A percentile compares a stretch with the other conserved stretches of the same genome.
phyloP scores from a whole-genome alignment of 2,113 vertebrate genomes.

The Oncorhynchus keta region DNA sequence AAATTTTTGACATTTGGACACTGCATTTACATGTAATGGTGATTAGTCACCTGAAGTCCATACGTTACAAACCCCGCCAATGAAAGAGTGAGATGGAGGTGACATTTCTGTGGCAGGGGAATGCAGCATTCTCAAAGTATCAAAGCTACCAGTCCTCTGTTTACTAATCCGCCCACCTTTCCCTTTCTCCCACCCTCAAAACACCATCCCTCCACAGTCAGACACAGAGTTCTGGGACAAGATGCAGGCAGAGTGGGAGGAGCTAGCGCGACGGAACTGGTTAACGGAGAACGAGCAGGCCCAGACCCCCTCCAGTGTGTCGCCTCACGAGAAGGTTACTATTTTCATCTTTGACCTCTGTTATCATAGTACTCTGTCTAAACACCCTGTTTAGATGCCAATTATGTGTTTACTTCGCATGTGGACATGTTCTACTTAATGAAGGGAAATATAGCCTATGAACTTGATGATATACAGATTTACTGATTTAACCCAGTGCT shows the following conservation, averaged over 20 bases:
- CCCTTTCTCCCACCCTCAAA: neutral
- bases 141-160: neutral
- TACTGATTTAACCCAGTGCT: neutral
- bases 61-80: conserved; percentile 13
- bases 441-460: neutral
- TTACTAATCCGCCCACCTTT: conserved; percentile 15
- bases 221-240: conserved; percentile 99
- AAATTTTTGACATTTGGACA: conserved; percentile 15
- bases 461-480: neutral
- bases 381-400: no score
- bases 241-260: conserved; percentile 99
- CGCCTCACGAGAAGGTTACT: conserved; percentile 91
- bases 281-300: conserved; percentile 88
- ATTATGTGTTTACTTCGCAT: no score
- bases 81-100: neutral
- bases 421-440: neutral
- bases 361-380: neutral
- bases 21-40: neutral
- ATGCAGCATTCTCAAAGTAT: conserved; percentile 26
- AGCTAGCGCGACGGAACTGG: conserved; percentile 96
- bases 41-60: conserved; percentile 33
- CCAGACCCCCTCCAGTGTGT: conserved; percentile 82
- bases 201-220: conserved; percentile 75
- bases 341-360: neutral
- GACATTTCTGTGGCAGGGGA: conserved; percentile 43